These are phyloP conservation scores for Zingel zingel DNA, from an alignment of 2,113 vertebrate species.

Conservation along the genomic window DNA sequence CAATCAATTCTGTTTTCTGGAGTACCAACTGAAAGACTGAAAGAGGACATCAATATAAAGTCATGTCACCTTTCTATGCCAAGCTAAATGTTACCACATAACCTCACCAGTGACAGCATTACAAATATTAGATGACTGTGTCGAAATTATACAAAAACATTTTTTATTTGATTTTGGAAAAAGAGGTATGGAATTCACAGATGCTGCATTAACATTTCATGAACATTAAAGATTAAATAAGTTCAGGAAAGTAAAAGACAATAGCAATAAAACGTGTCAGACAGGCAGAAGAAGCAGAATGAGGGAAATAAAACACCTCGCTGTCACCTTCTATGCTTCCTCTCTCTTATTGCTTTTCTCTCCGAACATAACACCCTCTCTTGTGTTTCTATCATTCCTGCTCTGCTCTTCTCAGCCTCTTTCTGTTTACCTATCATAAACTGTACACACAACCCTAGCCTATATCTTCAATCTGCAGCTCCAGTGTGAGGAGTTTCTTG, in stretches of 20 bases:
- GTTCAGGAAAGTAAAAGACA: slow-evolving; percentile 20
- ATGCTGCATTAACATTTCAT: too few species aligned
- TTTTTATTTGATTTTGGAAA: too few species aligned
- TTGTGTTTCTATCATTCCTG: slow-evolving; percentile 2
- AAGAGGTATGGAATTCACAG: too few species aligned
- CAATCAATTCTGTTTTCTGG: not conserved
- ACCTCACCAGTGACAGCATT: not conserved
- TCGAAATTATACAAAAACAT: too few species aligned
- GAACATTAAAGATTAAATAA: not conserved
- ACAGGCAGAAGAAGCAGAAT: slow-evolving; percentile 4
- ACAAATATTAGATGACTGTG: too few species aligned
- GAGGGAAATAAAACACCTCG: slow-evolving; percentile 19
- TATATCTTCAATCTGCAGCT: not conserved
- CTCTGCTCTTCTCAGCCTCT: not conserved
- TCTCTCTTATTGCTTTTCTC: not conserved
- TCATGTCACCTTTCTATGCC: too few species aligned
- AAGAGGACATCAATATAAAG: not conserved
- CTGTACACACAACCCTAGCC: slow-evolving; percentile 1
- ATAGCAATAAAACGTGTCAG: slow-evolving; percentile 2
- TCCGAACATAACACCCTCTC: slow-evolving; percentile 5
- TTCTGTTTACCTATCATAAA: slow-evolving; percentile 13
- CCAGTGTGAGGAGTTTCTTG: not conserved
- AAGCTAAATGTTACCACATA: not conserved
- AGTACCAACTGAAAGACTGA: not conserved
- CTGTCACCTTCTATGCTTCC: not conserved